phyloP scores from a whole-genome alignment of 2,888 invertebrate genomes.

The Tholera decimalis region DNA sequence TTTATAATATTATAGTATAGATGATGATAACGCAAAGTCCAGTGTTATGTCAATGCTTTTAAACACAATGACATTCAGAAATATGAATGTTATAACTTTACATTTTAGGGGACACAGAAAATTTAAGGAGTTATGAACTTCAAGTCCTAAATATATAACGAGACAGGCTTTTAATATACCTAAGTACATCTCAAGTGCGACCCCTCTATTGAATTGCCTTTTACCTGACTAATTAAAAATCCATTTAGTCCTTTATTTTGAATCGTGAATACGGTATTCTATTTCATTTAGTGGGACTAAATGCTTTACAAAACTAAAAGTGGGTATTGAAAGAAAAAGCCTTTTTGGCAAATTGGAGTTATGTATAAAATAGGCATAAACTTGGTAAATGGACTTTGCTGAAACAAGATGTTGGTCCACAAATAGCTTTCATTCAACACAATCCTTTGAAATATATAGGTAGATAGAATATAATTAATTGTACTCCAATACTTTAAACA shows the following conservation, averaged over 20 bases:
- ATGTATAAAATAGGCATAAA: not conserved
- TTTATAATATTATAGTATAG: no score
- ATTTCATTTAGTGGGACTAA: conserved; percentile 35
- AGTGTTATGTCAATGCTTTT: no score
- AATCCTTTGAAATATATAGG: no score
- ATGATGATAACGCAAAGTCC: no score
- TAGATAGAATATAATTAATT: no score
- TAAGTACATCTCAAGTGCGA: conserved; percentile 44
- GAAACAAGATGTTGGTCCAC: not conserved
- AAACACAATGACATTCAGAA: conserved; percentile 24
- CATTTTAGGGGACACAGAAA: conserved; percentile 31
- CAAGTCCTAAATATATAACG: conserved; percentile 43
- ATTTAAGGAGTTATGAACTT: conserved; percentile 21
- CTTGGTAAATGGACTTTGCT: not conserved
- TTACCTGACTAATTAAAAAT: conserved; percentile 60
- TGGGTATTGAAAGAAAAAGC: conserved; percentile 9
- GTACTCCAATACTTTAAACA: no score
- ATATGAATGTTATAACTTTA: conserved; percentile 22
- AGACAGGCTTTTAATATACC: conserved; percentile 54
- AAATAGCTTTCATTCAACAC: not conserved
- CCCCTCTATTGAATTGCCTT: conserved; percentile 54
- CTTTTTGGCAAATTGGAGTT: conserved; percentile 34
- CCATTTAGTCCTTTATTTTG: conserved; percentile 49
- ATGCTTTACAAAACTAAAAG: conserved; percentile 24
- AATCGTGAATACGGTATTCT: conserved; percentile 40